Evolutionary conservation across 1,140 invertebrate genomes (phyloP), one percentile per base, ranked within the genome.

Genomic region (Rhagoletis pomonella): DNA sequence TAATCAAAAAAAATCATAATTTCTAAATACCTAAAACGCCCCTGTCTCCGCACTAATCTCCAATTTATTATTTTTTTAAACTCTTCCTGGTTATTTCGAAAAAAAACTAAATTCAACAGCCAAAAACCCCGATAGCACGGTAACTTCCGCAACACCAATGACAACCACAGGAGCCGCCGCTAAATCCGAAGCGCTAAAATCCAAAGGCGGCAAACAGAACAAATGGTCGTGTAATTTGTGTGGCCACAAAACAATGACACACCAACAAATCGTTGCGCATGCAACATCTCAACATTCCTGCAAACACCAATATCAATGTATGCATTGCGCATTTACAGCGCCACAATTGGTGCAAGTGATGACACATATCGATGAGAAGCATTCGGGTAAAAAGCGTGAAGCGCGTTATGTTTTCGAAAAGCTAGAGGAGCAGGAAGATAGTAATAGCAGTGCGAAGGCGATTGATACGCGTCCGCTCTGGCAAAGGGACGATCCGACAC

Each of bases 251-350:
- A 39, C 62, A 17, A 44, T 59, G 19, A 88, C 84, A 47, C 44
- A 77, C 10, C 59, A 59, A 10, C 85, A 87, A 73, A 87, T 88
- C 10, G 58, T 81, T 17, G 77, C 60, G 1, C 87, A 88, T 85
- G 64, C 62, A 14, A 17, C 86, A 14, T 81, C 84, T 19, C 39
- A 58, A 58, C 85, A 87, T 89, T n/a, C 89, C 89, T 3, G 90
- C 92, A n/a, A 93, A 93, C n/a, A 94, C 94, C 93, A 93, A 93
- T 95, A 1, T 97, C 96, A 96, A 94, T 95, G 65, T 97, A 96
- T 90, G 95, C 95, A 73, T 89, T 96, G 14, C 97, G 96, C 87
- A 19, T 88, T 87, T 44, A 65, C 64, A 1, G 84, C 87, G 0
- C 90, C 93, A 0, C 96, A 88, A 64, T 50, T 87, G 3, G n/a